A percentile compares a stretch with the other conserved stretches of the same genome.
Conservation (phyloP, 2,797 vertebrate species). For the Acanthopagrus latus region DNA sequence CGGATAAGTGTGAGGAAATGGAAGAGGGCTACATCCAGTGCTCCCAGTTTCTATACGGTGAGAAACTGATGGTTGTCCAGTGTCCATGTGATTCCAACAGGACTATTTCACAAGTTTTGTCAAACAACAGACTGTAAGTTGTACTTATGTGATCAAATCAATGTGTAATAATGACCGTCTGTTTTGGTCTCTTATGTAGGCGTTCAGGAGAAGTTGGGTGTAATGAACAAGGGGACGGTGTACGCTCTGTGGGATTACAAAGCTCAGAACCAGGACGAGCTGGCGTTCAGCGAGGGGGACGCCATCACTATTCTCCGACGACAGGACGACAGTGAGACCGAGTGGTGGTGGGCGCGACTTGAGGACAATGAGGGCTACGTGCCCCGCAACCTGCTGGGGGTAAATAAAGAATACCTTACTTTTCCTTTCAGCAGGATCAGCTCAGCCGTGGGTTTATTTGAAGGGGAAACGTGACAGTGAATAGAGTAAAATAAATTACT, state of each 20-base stretch:
- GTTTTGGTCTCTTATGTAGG: constrained; percentile 79
- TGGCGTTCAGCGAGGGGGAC: constrained; percentile 94
- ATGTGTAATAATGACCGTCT: not conserved
- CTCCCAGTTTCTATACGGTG: constrained; percentile 97
- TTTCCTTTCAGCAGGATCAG: too few relatives aligned
- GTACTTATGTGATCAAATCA: not conserved
- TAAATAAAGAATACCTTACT: constrained; percentile 26
- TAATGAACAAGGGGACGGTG: constrained; percentile 97
- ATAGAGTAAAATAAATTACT: too few relatives aligned
- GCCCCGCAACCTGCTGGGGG: constrained; percentile 91
- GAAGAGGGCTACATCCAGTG: constrained; percentile 98
- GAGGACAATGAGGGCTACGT: constrained; percentile 96
- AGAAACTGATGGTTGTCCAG: constrained; percentile 20
- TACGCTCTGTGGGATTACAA: constrained; percentile 95
- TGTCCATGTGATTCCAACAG: not conserved
- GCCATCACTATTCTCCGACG: constrained; percentile 92
- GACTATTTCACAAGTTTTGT: not conserved
- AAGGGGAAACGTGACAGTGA: too few relatives aligned
- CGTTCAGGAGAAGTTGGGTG: constrained; percentile 97
- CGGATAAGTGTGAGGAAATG: constrained; percentile 99
- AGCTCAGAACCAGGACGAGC: constrained; percentile 92
- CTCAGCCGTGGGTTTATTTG: too few relatives aligned
- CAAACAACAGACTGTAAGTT: too few relatives aligned
- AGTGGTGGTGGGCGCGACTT: constrained; percentile 98
- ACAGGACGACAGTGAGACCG: constrained; percentile 94